A percentile compares a stretch with the other conserved stretches of the same genome.
These are phyloP conservation scores for Eupithecia abbreviata DNA, from an alignment of 2,888 invertebrate genomes.

Conservation along the genomic window DNA sequence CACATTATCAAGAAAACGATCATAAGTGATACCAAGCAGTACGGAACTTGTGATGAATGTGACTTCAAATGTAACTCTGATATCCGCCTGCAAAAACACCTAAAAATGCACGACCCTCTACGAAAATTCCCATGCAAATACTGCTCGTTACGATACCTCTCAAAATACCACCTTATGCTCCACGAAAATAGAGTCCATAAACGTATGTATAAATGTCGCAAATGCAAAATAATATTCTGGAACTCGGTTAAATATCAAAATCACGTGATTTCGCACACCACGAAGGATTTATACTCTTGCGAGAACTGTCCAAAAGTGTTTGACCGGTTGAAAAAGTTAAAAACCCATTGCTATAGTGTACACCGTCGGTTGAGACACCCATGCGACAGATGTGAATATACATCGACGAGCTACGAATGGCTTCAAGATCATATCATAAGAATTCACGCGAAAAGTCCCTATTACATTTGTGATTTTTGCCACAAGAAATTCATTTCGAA, in stretches of 20 bases:
- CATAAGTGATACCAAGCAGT: not conserved
- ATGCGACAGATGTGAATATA: not conserved
- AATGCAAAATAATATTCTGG: slow-evolving; percentile 2
- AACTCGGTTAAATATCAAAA: not conserved
- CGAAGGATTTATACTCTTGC: not conserved
- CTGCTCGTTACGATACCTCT: not conserved
- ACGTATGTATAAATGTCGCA: not conserved
- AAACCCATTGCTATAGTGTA: not conserved
- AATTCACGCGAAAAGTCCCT: not conserved
- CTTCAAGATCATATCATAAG: slow-evolving; percentile 1
- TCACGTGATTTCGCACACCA: not conserved
- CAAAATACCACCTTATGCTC: not conserved
- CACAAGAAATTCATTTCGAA: not conserved
- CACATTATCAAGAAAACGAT: not conserved
- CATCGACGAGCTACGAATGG: not conserved
- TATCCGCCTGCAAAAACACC: not conserved
- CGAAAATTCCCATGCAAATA: not conserved
- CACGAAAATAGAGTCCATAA: not conserved
- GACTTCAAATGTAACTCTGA: not conserved
- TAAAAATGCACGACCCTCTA: slow-evolving; percentile 3
- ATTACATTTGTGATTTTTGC: slow-evolving; percentile 2
- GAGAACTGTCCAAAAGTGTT: not conserved
- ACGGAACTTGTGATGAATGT: not conserved
- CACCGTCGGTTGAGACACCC: not conserved
- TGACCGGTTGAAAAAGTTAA: not conserved